phyloP scores from a whole-genome alignment of 2,113 vertebrate species.

The Nesogale talazaci region DNA sequence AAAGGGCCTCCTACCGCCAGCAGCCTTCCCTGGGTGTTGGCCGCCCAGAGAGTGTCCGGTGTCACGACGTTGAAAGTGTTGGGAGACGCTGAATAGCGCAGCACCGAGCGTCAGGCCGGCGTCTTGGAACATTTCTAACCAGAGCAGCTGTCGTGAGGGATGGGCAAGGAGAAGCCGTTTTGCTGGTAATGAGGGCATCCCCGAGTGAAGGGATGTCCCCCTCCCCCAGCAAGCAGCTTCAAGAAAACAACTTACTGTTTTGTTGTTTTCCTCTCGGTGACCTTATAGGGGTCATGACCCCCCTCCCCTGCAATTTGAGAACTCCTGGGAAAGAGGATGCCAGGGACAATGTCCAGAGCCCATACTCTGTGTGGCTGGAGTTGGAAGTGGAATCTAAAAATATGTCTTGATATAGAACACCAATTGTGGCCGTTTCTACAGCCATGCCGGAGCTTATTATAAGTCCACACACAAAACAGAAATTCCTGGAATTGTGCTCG shows the following conservation, averaged over 20 bases:
- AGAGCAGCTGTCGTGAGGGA: neutral
- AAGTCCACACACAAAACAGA: slow-evolving; percentile 54
- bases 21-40: neutral
- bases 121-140: neutral
- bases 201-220: neutral
- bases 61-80: neutral
- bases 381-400: slow-evolving; percentile 78
- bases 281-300: slow-evolving; percentile 67
- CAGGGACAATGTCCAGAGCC: slow-evolving; percentile 75
- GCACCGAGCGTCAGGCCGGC: neutral
- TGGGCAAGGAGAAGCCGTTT: neutral
- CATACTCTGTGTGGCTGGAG: slow-evolving; percentile 58
- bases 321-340: slow-evolving; percentile 60
- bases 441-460: slow-evolving; percentile 57
- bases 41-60: neutral
- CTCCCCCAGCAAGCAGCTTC: neutral
- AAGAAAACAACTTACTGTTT: slow-evolving; percentile 56
- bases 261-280: slow-evolving; percentile 61
- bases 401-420: slow-evolving; percentile 77
- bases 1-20: neutral
- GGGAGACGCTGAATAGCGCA: neutral
- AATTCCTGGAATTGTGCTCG: slow-evolving; percentile 67
- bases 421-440: slow-evolving; percentile 69
- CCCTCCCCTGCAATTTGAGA: slow-evolving; percentile 54
- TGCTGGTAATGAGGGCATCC: neutral